Conservation (phyloP, 2,888 invertebrate genomes). For the Anaspis maculata region DNA sequence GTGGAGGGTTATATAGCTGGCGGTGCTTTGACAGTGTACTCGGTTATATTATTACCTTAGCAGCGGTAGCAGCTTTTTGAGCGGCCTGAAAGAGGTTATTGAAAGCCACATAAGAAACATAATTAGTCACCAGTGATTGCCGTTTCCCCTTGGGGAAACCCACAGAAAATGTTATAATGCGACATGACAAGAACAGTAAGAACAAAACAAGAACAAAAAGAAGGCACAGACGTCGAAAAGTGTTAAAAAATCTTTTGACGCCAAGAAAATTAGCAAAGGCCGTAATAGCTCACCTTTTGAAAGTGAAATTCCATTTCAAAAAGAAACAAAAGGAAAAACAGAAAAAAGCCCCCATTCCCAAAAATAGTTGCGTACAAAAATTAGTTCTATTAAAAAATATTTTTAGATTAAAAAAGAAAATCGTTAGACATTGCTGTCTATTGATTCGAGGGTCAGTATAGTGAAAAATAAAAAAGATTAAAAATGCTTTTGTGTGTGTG, state of each 20-base stretch:
- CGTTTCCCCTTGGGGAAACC: too few species aligned
- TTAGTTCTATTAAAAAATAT: constrained; percentile 6
- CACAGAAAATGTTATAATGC: neutral
- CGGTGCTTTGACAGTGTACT: too few species aligned
- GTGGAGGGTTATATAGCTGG: too few species aligned
- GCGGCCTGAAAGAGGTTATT: constrained; percentile 24
- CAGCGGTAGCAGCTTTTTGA: constrained; percentile 20
- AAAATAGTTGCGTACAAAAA: constrained; percentile 9
- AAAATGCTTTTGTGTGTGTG: constrained; percentile 3
- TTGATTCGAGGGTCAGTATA: neutral
- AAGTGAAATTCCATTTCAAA: constrained; percentile 6
- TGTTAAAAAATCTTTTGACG: constrained; percentile 2
- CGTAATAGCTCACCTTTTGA: constrained; percentile 21
- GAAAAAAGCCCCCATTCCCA: constrained; percentile 15
- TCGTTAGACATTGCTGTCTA: neutral
- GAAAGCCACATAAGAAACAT: constrained; percentile 11
- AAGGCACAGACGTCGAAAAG: too few species aligned
- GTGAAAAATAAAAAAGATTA: constrained; percentile 3
- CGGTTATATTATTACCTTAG: constrained; percentile 20
- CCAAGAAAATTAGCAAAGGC: constrained; percentile 9
- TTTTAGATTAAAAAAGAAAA: constrained; percentile 8
- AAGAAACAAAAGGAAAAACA: constrained; percentile 12
- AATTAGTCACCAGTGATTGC: too few species aligned
- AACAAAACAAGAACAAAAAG: too few species aligned
- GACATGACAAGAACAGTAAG: too few species aligned